Conservation (phyloP, 2,888 invertebrate genomes). For the Drosophila atroscutellata region DNA sequence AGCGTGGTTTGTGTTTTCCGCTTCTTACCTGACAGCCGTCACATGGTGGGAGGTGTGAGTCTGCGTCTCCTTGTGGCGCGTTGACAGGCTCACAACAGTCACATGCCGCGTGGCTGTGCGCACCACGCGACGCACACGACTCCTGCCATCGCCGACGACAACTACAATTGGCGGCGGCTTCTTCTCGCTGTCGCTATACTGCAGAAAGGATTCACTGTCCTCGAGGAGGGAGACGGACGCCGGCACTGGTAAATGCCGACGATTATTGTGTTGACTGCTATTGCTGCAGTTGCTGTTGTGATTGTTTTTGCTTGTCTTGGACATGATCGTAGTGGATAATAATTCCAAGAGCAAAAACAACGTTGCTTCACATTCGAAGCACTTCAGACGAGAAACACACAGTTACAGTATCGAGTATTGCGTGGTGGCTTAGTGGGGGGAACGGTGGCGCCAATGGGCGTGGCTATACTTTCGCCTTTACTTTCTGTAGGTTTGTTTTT, state of each 20-base stretch:
- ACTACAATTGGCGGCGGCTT: conserved; percentile 84
- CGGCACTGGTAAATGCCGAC: conserved; percentile 60
- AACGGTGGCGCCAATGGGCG: conserved; percentile 20
- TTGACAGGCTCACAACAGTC: conserved; percentile 85
- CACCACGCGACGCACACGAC: conserved; percentile 84
- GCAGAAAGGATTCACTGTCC: conserved; percentile 82
- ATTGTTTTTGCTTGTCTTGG: conserved; percentile 70
- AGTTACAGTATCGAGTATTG: conserved; percentile 20
- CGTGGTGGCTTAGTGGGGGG: not conserved
- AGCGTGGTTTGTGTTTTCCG: conserved; percentile 16
- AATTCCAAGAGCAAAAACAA: conserved; percentile 17
- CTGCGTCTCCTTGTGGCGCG: conserved; percentile 85
- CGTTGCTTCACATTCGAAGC: conserved; percentile 37
- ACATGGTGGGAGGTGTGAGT: conserved; percentile 85
- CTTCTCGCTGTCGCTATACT: conserved; percentile 82
- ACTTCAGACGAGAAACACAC: conserved; percentile 16
- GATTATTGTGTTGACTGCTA: conserved; percentile 48
- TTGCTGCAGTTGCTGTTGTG: conserved; percentile 22
- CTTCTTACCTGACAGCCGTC: conserved; percentile 85
- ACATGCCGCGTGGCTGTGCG: conserved; percentile 85
- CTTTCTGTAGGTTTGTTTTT: conserved; percentile 36
- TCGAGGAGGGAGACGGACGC: conserved; percentile 34
- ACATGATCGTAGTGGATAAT: conserved; percentile 64
- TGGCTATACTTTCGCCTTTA: conserved; percentile 67
- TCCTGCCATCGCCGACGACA: conserved; percentile 85